Evolutionary conservation across 2,888 invertebrate species (phyloP), one percentile per base, ranked within the genome.

Genomic region (Sarcophaga carnaria): DNA sequence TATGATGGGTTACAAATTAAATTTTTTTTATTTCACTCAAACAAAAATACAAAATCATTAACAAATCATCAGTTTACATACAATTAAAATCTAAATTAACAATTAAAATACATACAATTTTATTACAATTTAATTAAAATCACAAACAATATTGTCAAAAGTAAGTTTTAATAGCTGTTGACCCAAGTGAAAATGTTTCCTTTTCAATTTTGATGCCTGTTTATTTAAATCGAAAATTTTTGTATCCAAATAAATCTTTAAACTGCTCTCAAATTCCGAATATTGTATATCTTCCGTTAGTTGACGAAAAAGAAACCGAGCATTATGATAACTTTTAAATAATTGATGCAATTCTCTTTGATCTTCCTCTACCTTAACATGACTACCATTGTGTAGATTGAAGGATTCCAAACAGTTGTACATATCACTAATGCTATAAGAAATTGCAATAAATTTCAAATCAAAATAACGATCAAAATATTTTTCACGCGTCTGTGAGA

Each of bases 401-500:
- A 77, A 60, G 1, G 77, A 62, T 62, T 83, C 83, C 5, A 72
- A n/a, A 14, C 66, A 72, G 5, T 67, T 66, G n/a, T 60, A 83
- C 14, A 77, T 72, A 10, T 60, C 45, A 14, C 60, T 27, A 12
- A 78, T 72, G 59, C 49, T 62, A 1, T 20, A 27, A 20, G 66
- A 67, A 66, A 83, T 60, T 49, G 49, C n/a, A 22, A 77, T 22
- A 22, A 49, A 77, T 72, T 78, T 77, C 1, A 67, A 22, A 62
- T 83, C 66, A 37, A 83, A 83, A 54, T 60, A 83, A n/a, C 66
- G 49, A 47, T 60, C 27, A n/a, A 37, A 83, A 67, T 83, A 83
- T 67, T 62, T 72, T 72, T 83, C 72, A 66, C 83, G 64, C 27
- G 27, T 27, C 37, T 71, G 60, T 3, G 49, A 62, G 11, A n/a